phyloP scores from a whole-genome alignment of 2,113 vertebrate genomes.

The Phalacrocorax pelagicus region DNA sequence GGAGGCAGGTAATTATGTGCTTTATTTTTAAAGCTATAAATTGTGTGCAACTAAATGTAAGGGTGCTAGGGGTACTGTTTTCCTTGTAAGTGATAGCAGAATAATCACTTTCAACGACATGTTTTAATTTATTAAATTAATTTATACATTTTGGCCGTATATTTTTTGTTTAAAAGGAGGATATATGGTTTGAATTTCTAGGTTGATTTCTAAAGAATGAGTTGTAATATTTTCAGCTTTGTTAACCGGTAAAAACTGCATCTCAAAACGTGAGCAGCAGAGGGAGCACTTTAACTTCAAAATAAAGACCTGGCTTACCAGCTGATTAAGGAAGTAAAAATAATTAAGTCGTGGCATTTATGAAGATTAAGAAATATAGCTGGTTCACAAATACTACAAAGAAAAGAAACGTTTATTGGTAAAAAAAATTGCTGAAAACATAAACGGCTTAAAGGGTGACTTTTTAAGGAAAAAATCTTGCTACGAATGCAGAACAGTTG shows the following conservation, averaged over 20 bases:
- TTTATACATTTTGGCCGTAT: neutral
- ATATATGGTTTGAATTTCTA: neutral
- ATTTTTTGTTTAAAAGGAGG: neutral
- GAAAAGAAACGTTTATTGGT: slow-evolving; percentile 16
- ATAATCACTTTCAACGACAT: neutral
- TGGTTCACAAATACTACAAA: slow-evolving; percentile 51
- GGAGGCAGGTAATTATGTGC: slow-evolving; percentile 90
- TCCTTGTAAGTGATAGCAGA: neutral
- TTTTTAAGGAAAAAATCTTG: neutral
- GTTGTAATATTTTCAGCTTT: neutral
- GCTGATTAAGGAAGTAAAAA: slow-evolving; percentile 63
- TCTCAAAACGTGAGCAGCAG: slow-evolving; percentile 66
- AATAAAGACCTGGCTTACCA: slow-evolving; percentile 17
- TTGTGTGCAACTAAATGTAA: neutral
- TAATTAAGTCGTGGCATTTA: slow-evolving; percentile 68
- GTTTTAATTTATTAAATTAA: neutral
- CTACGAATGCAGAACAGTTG: neutral
- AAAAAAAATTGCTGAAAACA: slow-evolving; percentile 22
- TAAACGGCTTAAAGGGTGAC: neutral
- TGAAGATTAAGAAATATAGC: slow-evolving; percentile 69
- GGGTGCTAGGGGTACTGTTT: neutral
- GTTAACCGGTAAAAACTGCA: slow-evolving; percentile 1
- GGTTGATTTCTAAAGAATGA: neutral
- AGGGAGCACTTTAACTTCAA: slow-evolving; percentile 76
- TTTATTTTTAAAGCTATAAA: slow-evolving; percentile 30